Evolutionary conservation across 2,888 invertebrate species (phyloP), one percentile per base, ranked within the genome.

Genomic region (Euplexia lucipara): DNA sequence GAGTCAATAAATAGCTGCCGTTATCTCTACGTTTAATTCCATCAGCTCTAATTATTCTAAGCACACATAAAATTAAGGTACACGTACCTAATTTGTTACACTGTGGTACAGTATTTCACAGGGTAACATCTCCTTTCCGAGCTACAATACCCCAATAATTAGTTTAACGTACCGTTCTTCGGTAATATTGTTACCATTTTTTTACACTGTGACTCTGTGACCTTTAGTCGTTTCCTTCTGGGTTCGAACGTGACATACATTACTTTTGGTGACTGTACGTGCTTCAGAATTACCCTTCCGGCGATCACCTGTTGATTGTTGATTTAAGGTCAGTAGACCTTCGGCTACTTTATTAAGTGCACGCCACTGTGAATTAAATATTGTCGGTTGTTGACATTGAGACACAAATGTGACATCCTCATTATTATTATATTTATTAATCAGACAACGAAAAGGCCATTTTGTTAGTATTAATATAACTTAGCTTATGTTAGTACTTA

Each of bases 311-410:
- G 75, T 72, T 72, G 75, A 53, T 47, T 30, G 16, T 47, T 56
- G 52, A 35, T 49, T 57, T 49, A 62, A 57, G 52, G 71, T 44
- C 18, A 39, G 35, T 12, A 14, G 39, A 57, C 75, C 71, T 72
- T 74, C 69, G 47, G 41, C 12, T 65, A 16, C 76, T 80, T 58
- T 75, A 81, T 67, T 72, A 77, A 77, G 68, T 62, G 64, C 62
- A 48, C 41, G 59, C n/a, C 63, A 70, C 56, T 71, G 58, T 63
- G 75, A 75, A 77, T 79, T 63, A 44, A 62, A 72, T 78, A 68
- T 60, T n/a, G 73, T 54, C 47, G 41, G 51, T 60, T 51, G 59
- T 59, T 47, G 57, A 51, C 70, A 75, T 69, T 72, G 75, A 74
- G 39, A 53, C 32, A 45, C 32, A 20, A 57, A 62, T 74, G 34